Conservation (phyloP, 2,113 vertebrate genomes). For the Coreoperca whiteheadi region DNA sequence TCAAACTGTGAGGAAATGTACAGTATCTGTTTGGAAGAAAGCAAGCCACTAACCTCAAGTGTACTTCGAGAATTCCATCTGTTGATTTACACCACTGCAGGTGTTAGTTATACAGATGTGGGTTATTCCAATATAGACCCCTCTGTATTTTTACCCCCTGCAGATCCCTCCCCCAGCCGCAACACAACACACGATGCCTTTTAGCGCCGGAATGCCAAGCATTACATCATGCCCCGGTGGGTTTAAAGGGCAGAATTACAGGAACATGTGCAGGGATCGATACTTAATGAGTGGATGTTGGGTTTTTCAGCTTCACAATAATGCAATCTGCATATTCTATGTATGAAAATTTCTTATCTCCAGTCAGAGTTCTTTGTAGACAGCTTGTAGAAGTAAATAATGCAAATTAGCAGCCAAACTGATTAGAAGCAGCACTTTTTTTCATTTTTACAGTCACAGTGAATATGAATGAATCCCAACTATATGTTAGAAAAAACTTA, state of each 20-base stretch:
- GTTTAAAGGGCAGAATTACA: conserved; percentile 57
- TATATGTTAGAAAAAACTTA: not conserved
- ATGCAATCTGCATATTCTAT: not conserved
- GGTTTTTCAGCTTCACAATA: conserved; percentile 15
- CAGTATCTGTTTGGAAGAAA: not conserved
- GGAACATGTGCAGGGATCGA: conserved; percentile 38
- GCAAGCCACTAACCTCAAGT: not conserved
- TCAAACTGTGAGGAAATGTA: not conserved
- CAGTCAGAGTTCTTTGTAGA: not conserved
- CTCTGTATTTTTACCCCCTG: conserved; percentile 15
- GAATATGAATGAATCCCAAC: not conserved
- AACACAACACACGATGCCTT: conserved; percentile 33
- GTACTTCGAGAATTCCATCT: not conserved
- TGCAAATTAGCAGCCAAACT: conserved; percentile 12
- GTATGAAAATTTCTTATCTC: not conserved
- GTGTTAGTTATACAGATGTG: not conserved
- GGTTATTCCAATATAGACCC: not conserved
- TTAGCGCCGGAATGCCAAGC: conserved; percentile 52
- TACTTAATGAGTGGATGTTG: conserved; percentile 9
- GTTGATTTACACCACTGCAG: not conserved
- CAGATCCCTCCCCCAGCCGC: conserved; percentile 7
- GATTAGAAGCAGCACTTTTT: conserved; percentile 11
- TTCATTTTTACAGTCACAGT: not conserved
- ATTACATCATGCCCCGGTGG: conserved; percentile 71
- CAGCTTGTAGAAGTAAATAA: conserved; percentile 20